Percentiles rank a stretch among this genome's conserved stretches.
Evolutionary conservation across 1,140 invertebrate species (phyloP).

Genomic region (Heliothis virescens): DNA sequence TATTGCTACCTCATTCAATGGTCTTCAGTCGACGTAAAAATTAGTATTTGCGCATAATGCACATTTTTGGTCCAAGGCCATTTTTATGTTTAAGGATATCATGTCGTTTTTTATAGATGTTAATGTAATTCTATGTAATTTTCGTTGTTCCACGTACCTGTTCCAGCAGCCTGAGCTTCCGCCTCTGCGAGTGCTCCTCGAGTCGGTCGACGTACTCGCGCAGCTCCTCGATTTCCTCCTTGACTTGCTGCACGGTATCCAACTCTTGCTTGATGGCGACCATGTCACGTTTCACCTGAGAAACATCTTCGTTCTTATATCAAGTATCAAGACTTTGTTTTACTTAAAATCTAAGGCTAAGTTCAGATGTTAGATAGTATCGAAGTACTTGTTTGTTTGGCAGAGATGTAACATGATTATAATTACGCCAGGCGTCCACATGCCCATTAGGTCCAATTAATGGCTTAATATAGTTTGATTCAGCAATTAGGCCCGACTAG

Average conservation of each 20-base stretch:
- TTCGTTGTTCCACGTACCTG: slow-evolving; percentile 88
- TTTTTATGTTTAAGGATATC: too few species aligned
- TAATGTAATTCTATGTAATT: neutral
- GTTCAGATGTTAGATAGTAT: neutral
- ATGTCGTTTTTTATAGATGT: neutral
- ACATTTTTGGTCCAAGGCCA: too few species aligned
- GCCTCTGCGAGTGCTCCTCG: slow-evolving; percentile 94
- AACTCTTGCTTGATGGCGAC: slow-evolving; percentile 97
- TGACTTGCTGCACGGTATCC: slow-evolving; percentile 96
- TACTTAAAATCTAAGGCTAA: neutral
- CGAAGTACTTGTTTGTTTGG: too few species aligned
- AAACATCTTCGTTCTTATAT: neutral
- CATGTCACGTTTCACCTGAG: slow-evolving; percentile 96
- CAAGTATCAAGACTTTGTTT: too few species aligned
- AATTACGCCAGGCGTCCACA: too few species aligned
- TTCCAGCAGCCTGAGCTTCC: slow-evolving; percentile 94
- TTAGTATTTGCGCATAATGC: too few species aligned
- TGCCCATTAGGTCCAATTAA: too few species aligned
- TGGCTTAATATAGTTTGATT: too few species aligned
- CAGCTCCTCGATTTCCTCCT: slow-evolving; percentile 97
- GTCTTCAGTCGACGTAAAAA: neutral
- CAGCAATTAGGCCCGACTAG: slow-evolving; percentile 1
- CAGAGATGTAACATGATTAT: too few species aligned
- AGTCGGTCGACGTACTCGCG: slow-evolving; percentile 95
- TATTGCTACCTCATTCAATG: neutral